phyloP scores from a whole-genome alignment of 2,888 invertebrate genomes.

The Cantharis rustica region DNA sequence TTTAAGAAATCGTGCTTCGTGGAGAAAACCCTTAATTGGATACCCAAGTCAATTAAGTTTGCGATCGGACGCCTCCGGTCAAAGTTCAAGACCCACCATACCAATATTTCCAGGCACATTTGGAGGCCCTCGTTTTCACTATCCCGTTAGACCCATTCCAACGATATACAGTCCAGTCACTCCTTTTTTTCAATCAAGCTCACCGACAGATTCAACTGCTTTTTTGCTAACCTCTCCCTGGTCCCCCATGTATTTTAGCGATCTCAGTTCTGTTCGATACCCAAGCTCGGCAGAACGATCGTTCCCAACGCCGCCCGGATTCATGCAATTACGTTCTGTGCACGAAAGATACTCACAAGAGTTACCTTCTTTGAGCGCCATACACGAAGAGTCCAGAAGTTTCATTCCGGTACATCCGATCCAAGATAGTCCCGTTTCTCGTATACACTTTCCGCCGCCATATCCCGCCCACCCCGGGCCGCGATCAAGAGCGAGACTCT shows the following conservation, averaged over 20 bases:
- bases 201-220: slow-evolving; percentile 68
- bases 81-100: slow-evolving; percentile 56
- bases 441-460: slow-evolving; percentile 45
- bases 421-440: slow-evolving; percentile 64
- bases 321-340: slow-evolving; percentile 66
- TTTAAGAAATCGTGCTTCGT: slow-evolving; percentile 62
- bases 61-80: slow-evolving; percentile 68
- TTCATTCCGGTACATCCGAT: slow-evolving; percentile 68
- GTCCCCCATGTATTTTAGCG: slow-evolving; percentile 79
- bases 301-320: slow-evolving; percentile 75
- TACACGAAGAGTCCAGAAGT: slow-evolving; percentile 71
- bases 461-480: slow-evolving; percentile 48
- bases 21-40: slow-evolving; percentile 68
- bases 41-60: slow-evolving; percentile 70
- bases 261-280: slow-evolving; percentile 84
- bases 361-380: slow-evolving; percentile 71
- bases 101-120: slow-evolving; percentile 43
- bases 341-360: slow-evolving; percentile 75
- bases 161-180: slow-evolving; percentile 56
- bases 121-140: slow-evolving; percentile 48
- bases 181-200: slow-evolving; percentile 67
- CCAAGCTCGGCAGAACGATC: slow-evolving; percentile 81
- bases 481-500: slow-evolving; percentile 67
- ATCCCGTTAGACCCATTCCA: slow-evolving; percentile 49
- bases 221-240: slow-evolving; percentile 63